Conservation (phyloP, 2,888 invertebrate genomes). For the Nymphalis urticae region DNA sequence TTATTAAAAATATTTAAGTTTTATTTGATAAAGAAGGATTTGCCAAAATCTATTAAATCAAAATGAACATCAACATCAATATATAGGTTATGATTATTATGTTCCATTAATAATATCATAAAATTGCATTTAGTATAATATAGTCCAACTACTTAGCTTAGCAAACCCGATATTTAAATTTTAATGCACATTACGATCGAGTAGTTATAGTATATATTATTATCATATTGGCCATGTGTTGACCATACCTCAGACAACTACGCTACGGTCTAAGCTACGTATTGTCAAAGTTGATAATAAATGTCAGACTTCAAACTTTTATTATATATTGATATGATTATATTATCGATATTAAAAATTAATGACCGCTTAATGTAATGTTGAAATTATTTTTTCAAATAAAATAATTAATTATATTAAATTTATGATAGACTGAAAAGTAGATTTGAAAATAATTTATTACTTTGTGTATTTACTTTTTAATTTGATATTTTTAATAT, state of each 20-base stretch:
- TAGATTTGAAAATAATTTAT: too few relatives aligned
- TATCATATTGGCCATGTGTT: neutral
- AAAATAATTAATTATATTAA: too few relatives aligned
- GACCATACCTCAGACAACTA: too few relatives aligned
- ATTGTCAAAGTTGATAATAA: neutral
- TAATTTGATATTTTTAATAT: too few relatives aligned
- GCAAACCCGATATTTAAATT: neutral
- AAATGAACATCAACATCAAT: neutral
- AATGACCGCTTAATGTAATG: too few relatives aligned
- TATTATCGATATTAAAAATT: too few relatives aligned
- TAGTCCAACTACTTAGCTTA: neutral
- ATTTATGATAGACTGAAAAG: too few relatives aligned
- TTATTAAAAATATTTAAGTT: constrained; percentile 4
- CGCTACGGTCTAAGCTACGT: neutral
- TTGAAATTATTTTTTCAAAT: too few relatives aligned
- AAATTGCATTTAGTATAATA: neutral
- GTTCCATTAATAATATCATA: neutral
- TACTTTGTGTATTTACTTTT: too few relatives aligned
- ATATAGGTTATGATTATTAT: constrained; percentile 1
- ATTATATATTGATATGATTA: too few relatives aligned
- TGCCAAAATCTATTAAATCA: neutral
- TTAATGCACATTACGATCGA: neutral
- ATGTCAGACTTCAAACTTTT: neutral
- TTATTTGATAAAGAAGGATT: neutral
- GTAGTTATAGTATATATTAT: neutral